Base-by-base conservation (phyloP, 2,113 vertebrate genomes). In the Andinoacara biseriatus region DNA sequence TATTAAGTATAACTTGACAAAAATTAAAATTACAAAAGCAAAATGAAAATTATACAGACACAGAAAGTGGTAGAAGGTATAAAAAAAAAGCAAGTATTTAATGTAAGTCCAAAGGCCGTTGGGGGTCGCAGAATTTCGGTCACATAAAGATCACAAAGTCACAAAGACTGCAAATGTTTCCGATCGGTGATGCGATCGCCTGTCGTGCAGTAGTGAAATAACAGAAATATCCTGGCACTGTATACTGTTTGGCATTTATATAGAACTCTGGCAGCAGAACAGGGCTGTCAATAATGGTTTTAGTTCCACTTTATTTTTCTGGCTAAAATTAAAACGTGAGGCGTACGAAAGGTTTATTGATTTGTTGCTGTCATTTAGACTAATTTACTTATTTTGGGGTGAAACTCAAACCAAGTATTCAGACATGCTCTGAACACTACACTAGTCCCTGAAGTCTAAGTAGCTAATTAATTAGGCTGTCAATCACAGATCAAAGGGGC, bases 401-500 rank as follows among this genome's bases (percentile, higher is more conserved):
- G 15, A 49, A 58, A 80, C 75, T 14, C 1, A 2, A 58, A 65
- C 56, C 24, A 24, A 40, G 38, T 5, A 54, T 13, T 58, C 46
- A 72, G 56, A 35, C 61, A 24, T 52, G 31, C n/a, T 80, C 67
- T 46, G 38, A 76, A 8, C 13, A 24, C 15, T 17, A 14, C 60
- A 69, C 4, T 1, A 49, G 24, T 80, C 33, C 62, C 62, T 61
- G 13, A 52, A 10, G 78, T 75, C 2, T 65, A 24, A 76, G 67
- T 11, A 17, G 57, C 67, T 76, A 59, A 87, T 56, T 74, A 85
- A 82, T 80, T 20, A 74, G 65, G 10, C 58, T 60, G 54, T 81
- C 85, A 83, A 58, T 87, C 75, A 67, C 22, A 61, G 33, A 31
- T 87, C 61, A 79, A 69, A 76, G 26, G 20, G 8, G 17, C 7